Percentiles rank a stretch among this genome's conserved stretches.
Conservation (phyloP, 1,140 invertebrate species). For the Ptiloglossa arizonensis region DNA sequence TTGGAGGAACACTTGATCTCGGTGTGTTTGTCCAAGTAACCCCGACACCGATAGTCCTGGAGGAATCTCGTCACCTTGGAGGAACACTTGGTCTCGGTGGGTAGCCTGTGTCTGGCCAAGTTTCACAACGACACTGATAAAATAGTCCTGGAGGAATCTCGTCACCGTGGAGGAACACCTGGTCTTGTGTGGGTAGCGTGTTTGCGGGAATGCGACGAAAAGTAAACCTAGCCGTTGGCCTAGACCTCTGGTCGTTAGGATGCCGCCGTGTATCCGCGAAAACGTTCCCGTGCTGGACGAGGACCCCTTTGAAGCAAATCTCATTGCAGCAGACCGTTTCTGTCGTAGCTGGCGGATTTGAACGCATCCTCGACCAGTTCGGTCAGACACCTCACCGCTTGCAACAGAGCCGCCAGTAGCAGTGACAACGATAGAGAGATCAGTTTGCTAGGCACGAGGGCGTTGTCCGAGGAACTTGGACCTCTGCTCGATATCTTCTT, state of each 20-base stretch:
- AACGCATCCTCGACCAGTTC: conserved; percentile 79
- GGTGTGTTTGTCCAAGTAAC: no score
- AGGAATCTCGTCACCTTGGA: no score
- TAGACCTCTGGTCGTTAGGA: neutral
- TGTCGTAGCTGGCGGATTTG: conserved; percentile 71
- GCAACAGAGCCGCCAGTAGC: conserved; percentile 78
- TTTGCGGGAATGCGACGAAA: conserved; percentile 4
- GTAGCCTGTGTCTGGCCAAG: no score
- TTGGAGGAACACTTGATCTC: no score
- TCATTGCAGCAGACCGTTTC: conserved; percentile 68
- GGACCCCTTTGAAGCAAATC: conserved; percentile 64
- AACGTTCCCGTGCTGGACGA: neutral
- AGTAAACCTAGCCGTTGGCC: no score
- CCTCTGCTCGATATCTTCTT: conserved; percentile 59
- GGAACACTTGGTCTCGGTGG: no score
- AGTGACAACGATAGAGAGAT: conserved; percentile 80
- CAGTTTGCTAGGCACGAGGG: conserved; percentile 77
- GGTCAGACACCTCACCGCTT: conserved; percentile 78
- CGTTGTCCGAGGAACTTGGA: conserved; percentile 61
- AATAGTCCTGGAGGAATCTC: no score
- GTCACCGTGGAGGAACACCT: neutral
- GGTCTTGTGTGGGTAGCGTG: conserved; percentile 29
- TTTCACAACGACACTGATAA: no score
- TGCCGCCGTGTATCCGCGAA: neutral
- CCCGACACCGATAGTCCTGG: no score